Evolutionary conservation across 64 coral and sea anemone species (phyloP), one percentile per base, ranked within the genome.

Genomic region (Astreopora myriophthalma): DNA sequence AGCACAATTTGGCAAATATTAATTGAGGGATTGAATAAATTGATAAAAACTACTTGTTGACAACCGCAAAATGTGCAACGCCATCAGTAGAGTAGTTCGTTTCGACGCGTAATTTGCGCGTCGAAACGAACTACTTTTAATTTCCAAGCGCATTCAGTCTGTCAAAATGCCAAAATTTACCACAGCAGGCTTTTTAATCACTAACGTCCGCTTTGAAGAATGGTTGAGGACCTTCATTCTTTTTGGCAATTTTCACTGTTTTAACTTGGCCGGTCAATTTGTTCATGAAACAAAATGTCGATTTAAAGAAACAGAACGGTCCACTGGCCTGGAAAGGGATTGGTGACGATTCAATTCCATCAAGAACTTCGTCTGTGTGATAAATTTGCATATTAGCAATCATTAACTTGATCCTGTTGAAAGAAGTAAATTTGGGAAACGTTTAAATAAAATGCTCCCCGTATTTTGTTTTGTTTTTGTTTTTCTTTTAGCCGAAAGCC

Each of bases 131-230:
- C n/a, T n/a, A n/a, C n/a, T n/a, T n/a, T n/a, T 67, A 29, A 70
- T 12, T 74, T 20, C 14, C 27, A 9, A 14, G 27, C 7, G 9
- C 26, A 19, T 3, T 80, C 76, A n/a, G 28, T 20, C 7, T 29
- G 26, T 28, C 48, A 80, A 51, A 58, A 80, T 34, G 49, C 76
- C 49, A 33, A 80, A 33, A 80, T 60, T 60, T 31, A 80, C 58
- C 76, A 31, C 34, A 17, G 28, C 49, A 8, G 2, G 19, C 13
- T 80, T 34, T 52, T 34, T 27, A 22, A 48, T 33, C 49, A 13
- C 49, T 60, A 60, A 60, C 13, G 28, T 29, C 76, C 31, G 60
- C 76, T 80, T 60, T 60, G 20, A 20, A 20, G 11, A 19, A 58
- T 24, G 31, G 27, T n/a, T n/a, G n/a, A n/a, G n/a, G n/a, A n/a